phyloP scores from a whole-genome alignment of 2,113 vertebrate species.

The human (Homo sapiens) region GRCh38 chr1:28396001-28396500 shows the following conservation, averaged over 20 bases:
- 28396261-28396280: too few relatives aligned
- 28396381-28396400: too few relatives aligned
- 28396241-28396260: not conserved
- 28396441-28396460: too few relatives aligned
- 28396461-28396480: too few relatives aligned
- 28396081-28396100: not conserved
- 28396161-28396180: not conserved
- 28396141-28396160: not conserved
- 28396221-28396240: not conserved
- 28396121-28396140: not conserved
- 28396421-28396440: too few relatives aligned
- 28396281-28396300: too few relatives aligned
- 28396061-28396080: not conserved
- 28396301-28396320: too few relatives aligned
- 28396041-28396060: not conserved
- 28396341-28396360: too few relatives aligned
- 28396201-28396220: not conserved
- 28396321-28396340: too few relatives aligned
- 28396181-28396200: not conserved
- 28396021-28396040: not conserved
- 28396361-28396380: too few relatives aligned
- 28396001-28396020: not conserved
- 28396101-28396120: not conserved
- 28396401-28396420: too few relatives aligned
- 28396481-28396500: too few relatives aligned